Base-by-base conservation (phyloP, 2,113 vertebrate genomes). In the Vulpes lagopus region DNA sequence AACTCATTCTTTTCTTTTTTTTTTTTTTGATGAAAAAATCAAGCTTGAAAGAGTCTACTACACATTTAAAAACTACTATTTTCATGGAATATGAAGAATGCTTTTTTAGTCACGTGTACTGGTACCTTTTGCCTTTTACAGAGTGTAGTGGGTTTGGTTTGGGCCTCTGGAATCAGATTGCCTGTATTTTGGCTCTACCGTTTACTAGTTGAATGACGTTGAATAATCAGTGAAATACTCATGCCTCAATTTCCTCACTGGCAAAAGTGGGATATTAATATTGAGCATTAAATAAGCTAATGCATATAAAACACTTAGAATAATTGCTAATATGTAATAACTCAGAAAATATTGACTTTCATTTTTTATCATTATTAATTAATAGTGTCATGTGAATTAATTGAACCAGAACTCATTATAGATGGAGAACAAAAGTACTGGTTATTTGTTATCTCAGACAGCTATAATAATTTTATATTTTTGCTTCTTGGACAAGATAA, bases 401-500 rank as follows among this genome's bases (percentile, higher is more conserved):
- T 85, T 95, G 71, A 85, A 94, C 19, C 15, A 90, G 20, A 97
- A 96, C 59, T 93, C 69, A 62, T 51, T 93, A 5, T 87, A 78
- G 60, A 86, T 85, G 76, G 73, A 89, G 83, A 83, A 71, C 32
- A 92, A 90, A 90, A 89, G 17, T 79, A n/a, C 55, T 88, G 16
- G 17, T 71, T 81, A 53, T 82, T 89, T 92, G 30, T 97, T 92
- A 78, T 86, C 32, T 93, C n/a, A 71, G 43, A 82, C 8, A 89
- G 53, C 30, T 85, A 92, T 22, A 83, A 90, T 55, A 73, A 49
- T 91, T 93, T 96, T 91, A 73, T 7, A 88, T 65, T 51, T 90
- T 79, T 89, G 43, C 32, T 89, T 91, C 76, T 93, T 89, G 51
- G 82, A 76, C 2, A 97, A 95, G 76, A 81, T 94, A 38, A 95